Conservation (phyloP, 2,888 invertebrate species). For the Ellobium chinense region DNA sequence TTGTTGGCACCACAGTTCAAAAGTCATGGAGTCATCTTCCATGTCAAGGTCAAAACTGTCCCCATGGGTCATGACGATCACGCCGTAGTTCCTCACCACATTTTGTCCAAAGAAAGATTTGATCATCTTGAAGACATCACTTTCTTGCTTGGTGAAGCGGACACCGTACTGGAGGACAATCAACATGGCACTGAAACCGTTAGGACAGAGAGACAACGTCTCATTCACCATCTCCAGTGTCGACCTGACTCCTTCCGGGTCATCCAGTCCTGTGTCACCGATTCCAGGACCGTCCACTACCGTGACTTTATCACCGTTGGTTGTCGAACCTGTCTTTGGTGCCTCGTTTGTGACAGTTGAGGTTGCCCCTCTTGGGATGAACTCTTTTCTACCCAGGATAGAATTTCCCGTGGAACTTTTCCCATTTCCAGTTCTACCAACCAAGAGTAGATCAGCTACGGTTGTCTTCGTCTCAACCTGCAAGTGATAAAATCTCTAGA, state of each 20-base stretch:
- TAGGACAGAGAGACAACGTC: background rate
- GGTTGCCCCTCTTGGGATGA: background rate
- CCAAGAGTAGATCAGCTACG: constrained; percentile 6
- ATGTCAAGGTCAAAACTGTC: constrained; percentile 11
- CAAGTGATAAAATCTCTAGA: too few relatives aligned
- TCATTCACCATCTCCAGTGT: background rate
- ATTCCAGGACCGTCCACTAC: constrained; percentile 7
- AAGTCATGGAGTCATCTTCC: constrained; percentile 17
- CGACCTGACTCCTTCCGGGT: background rate
- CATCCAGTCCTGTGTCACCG: background rate
- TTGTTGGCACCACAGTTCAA: constrained; percentile 13
- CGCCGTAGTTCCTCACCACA: constrained; percentile 1
- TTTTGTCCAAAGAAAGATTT: constrained; percentile 5
- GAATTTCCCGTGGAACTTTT: constrained; percentile 29
- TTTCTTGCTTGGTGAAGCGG: constrained; percentile 19
- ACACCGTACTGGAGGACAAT: constrained; percentile 4
- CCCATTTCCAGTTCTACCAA: constrained; percentile 24
- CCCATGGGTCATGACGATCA: constrained; percentile 15
- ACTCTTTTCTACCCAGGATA: constrained; percentile 3
- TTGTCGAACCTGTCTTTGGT: background rate
- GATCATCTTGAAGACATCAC: background rate
- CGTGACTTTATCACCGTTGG: background rate
- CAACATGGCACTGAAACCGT: constrained; percentile 1
- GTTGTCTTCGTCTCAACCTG: background rate
- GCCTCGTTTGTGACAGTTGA: background rate